Evolutionary conservation across 2,113 vertebrate genomes (phyloP), one percentile per base, ranked within the genome.

Genomic region (Brachyistius frenatus): DNA sequence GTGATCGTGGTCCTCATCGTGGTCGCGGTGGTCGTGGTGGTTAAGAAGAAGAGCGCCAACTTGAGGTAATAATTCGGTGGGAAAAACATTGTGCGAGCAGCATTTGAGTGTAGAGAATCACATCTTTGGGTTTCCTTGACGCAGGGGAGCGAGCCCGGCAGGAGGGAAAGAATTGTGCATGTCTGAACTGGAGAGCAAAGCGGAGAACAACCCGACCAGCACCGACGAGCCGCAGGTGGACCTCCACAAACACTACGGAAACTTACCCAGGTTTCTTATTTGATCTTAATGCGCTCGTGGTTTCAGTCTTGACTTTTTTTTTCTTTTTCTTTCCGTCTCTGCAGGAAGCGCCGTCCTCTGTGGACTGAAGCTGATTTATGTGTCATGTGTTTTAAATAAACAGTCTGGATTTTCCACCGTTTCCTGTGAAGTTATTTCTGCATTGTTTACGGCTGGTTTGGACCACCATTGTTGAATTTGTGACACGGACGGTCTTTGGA

Each of bases 1-100:
- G 93, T 83, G 2, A 52, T 95, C 2, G 71, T 94, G 55, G 78
- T 95, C 2, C 83, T 93, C 30, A 80, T 68, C 56, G 90, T 84
- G 13, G 57, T 92, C 0, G 85, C 93, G 10, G 88, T 94, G 6
- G 61, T 46, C 7, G 44, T 93, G 83, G 0, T 95, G 65, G 93
- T 80, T 92, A 91, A 80, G 87, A 92, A 90, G 77, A 77, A 41
- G 68, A 78, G 86, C 33, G 13, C 83, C 39, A 80, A 88, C 60
- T 91, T 16, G 33, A 93, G 96, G 93, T 44, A 23, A 23, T 23
- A 23, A 23, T 23, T 23, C 23, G 23, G 23, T 23, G 23, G 23
- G 23, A 23, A 6, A 46, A 2, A 2, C 5, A 46, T 46, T 46
- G 44, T 46, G 44, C 44, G 2, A 3, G 13, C 5, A 54, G 31